A percentile compares a stretch with the other conserved stretches of the same genome.
These are phyloP conservation scores for Cervus canadensis DNA, from an alignment of 2,113 vertebrate species.

Conservation along the genomic window DNA sequence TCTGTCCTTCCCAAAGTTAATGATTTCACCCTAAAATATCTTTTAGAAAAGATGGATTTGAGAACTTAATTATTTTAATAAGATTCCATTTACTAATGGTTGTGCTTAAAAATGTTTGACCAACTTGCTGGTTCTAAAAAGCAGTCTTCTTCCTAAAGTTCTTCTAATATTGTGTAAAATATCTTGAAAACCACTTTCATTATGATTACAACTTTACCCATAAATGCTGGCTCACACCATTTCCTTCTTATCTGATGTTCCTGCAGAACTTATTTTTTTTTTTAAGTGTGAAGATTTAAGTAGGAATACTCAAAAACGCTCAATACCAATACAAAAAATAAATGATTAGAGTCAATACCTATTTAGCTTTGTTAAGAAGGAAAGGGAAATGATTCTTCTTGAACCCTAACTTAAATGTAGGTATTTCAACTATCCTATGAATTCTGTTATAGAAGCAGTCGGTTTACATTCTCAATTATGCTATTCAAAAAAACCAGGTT, in stretches of 20 bases:
- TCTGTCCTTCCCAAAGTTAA: neutral
- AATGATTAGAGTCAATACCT: neutral
- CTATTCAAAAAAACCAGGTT: neutral
- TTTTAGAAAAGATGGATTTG: neutral
- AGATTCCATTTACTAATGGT: neutral
- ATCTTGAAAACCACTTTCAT: neutral
- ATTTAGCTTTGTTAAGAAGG: neutral
- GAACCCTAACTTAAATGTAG: neutral
- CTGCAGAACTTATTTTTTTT: neutral
- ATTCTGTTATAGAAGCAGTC: neutral
- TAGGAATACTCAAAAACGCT: neutral
- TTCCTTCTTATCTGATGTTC: neutral
- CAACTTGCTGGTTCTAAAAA: neutral
- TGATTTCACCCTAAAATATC: neutral
- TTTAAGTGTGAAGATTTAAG: neutral
- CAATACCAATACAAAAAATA: neutral
- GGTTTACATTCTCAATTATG: neutral
- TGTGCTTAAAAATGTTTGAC: neutral
- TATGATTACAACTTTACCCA: neutral
- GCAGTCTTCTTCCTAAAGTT: neutral
- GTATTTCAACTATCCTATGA: neutral
- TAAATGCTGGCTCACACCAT: neutral
- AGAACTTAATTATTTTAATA: slow-evolving; percentile 1
- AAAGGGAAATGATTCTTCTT: neutral
- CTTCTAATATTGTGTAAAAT: neutral